Conservation (phyloP, 2,113 vertebrate species). For the Pteruthius melanotis region DNA sequence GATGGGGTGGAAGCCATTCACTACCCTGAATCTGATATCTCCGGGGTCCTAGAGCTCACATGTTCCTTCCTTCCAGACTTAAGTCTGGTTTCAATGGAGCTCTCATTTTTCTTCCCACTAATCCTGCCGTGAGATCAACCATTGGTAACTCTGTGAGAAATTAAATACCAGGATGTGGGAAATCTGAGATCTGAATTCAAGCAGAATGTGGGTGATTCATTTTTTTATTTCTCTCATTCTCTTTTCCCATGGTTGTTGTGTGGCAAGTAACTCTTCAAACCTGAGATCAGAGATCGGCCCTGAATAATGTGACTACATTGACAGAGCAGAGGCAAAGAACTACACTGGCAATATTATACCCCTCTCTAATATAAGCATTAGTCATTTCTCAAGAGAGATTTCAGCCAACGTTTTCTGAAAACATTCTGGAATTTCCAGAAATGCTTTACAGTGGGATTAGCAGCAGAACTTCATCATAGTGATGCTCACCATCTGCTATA, state of each 20-base stretch:
- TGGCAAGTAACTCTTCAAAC: constrained; percentile 14
- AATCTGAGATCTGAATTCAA: constrained; percentile 59
- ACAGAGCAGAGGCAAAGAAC: background rate
- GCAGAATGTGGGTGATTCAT: constrained; percentile 41
- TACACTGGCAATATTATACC: background rate
- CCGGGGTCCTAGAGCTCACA: constrained; percentile 35
- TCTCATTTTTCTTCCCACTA: constrained; percentile 63
- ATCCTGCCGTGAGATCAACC: constrained; percentile 64
- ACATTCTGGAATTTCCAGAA: background rate
- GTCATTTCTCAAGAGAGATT: background rate
- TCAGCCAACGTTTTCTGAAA: background rate
- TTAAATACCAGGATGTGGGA: constrained; percentile 63
- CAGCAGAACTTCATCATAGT: background rate
- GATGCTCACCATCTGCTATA: constrained; percentile 2
- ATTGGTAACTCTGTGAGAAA: constrained; percentile 60
- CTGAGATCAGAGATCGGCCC: background rate
- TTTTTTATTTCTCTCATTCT: constrained; percentile 33
- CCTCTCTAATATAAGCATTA: background rate
- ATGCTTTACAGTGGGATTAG: background rate
- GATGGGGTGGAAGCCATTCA: background rate
- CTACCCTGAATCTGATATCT: constrained; percentile 5
- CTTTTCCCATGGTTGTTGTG: constrained; percentile 37
- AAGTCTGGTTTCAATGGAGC: constrained; percentile 65
- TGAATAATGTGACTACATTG: background rate
- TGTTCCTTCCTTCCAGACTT: constrained; percentile 34